phyloP scores from a whole-genome alignment of 2,113 vertebrate genomes.

The Campylomormyrus tamandua region DNA sequence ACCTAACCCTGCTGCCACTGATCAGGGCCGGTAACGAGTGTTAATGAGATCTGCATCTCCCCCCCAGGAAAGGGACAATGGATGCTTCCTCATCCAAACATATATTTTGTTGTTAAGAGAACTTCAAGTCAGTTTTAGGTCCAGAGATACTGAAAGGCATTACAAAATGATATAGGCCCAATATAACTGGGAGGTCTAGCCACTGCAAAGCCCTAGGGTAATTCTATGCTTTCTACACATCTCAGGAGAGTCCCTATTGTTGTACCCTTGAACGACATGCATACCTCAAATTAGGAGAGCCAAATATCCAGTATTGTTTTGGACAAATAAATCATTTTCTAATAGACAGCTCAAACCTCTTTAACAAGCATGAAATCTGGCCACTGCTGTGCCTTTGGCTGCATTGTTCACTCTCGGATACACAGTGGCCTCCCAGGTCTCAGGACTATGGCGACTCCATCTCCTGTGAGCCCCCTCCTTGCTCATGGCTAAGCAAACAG shows the following conservation, averaged over 20 bases:
- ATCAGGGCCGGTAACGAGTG: conserved; percentile 30
- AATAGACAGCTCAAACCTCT: background rate
- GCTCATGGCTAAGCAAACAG: too few relatives aligned
- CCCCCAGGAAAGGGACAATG: conserved; percentile 18
- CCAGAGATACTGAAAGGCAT: background rate
- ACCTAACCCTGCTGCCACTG: conserved; percentile 24
- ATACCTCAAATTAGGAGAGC: background rate
- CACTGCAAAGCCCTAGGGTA: background rate
- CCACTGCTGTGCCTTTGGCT: background rate
- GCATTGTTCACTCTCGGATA: background rate
- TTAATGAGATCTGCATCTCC: conserved; percentile 31
- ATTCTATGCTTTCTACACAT: background rate
- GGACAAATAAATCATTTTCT: background rate
- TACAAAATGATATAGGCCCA: background rate
- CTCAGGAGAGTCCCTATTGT: background rate
- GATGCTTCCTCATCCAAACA: background rate
- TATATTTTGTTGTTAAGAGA: background rate
- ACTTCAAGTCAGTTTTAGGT: background rate
- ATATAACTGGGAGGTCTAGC: background rate
- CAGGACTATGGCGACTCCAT: background rate
- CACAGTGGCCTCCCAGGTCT: background rate
- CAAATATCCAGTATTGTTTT: background rate
- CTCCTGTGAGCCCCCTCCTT: background rate
- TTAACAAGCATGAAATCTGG: background rate
- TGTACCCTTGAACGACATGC: background rate